A percentile compares a stretch with the other conserved stretches of the same genome.
Conservation (phyloP, 2,888 invertebrate species). For the Ceramica pisi region DNA sequence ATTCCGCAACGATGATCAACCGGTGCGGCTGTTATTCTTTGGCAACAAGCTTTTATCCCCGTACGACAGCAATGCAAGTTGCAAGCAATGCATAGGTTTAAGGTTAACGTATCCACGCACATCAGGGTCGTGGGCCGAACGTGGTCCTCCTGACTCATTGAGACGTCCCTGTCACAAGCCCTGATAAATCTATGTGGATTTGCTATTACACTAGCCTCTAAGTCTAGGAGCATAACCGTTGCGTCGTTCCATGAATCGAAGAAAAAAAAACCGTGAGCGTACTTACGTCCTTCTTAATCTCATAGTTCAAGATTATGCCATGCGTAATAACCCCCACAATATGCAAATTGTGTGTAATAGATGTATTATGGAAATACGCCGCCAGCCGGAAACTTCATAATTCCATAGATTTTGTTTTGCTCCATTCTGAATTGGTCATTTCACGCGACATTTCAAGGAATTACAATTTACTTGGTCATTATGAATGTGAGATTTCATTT, state of each 20-base stretch:
- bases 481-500: slow-evolving; percentile 48
- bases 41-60: too few species aligned
- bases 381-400: slow-evolving; percentile 74
- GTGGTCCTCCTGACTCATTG: too few species aligned
- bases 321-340: slow-evolving; percentile 64
- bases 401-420: slow-evolving; percentile 75
- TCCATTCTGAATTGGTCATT: slow-evolving; percentile 60
- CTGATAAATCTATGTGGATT: too few species aligned
- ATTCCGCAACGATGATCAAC: too few species aligned
- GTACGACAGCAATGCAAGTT: too few species aligned
- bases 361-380: slow-evolving; percentile 78
- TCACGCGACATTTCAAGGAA: slow-evolving; percentile 67
- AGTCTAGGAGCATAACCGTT: neutral
- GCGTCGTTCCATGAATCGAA: neutral
- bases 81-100: too few species aligned
- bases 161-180: too few species aligned
- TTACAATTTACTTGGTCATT: slow-evolving; percentile 50
- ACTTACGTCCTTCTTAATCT: slow-evolving; percentile 37
- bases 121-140: too few species aligned
- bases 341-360: slow-evolving; percentile 71
- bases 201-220: too few species aligned
- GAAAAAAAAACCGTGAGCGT: neutral
- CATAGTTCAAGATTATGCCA: slow-evolving; percentile 43
- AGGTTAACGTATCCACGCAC: too few species aligned
- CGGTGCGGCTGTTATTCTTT: too few species aligned